phyloP scores from a whole-genome alignment of 2,113 vertebrate species.

The Tringa solitaria region DNA sequence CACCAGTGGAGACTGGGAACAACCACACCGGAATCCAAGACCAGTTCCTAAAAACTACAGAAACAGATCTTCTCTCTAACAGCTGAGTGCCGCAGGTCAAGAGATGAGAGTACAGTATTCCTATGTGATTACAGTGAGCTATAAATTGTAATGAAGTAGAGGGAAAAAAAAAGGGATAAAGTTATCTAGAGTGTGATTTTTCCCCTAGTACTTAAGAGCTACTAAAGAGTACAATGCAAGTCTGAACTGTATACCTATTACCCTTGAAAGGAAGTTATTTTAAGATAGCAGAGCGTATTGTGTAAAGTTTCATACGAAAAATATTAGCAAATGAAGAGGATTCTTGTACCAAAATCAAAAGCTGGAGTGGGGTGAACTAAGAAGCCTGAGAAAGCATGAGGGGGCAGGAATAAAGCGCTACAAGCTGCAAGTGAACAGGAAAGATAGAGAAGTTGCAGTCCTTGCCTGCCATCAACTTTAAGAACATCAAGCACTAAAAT shows the following conservation, averaged over 20 bases:
- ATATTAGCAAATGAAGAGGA: not conserved
- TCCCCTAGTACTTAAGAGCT: not conserved
- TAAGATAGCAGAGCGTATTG: not conserved
- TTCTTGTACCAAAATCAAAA: not conserved
- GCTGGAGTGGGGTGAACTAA: not conserved
- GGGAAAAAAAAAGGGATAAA: rapidly evolving
- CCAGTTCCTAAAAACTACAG: not conserved
- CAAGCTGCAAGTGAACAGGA: not conserved
- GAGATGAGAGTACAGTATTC: not conserved
- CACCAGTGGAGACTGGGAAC: not conserved
- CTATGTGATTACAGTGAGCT: not conserved
- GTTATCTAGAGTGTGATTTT: not conserved
- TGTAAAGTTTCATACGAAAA: not conserved
- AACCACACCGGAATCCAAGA: not conserved
- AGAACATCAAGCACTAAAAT: not conserved
- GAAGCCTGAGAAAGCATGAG: not conserved
- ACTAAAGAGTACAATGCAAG: not conserved
- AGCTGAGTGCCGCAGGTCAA: not conserved
- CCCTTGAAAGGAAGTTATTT: not conserved
- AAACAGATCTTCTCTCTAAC: not conserved
- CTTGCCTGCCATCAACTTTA: not conserved
- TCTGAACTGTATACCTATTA: not conserved
- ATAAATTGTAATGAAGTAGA: not conserved
- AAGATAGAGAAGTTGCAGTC: not conserved
- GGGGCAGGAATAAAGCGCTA: not conserved